Evolutionary conservation across 2,797 vertebrate genomes (phyloP).

Genomic region (Rhyacichthys aspro): DNA sequence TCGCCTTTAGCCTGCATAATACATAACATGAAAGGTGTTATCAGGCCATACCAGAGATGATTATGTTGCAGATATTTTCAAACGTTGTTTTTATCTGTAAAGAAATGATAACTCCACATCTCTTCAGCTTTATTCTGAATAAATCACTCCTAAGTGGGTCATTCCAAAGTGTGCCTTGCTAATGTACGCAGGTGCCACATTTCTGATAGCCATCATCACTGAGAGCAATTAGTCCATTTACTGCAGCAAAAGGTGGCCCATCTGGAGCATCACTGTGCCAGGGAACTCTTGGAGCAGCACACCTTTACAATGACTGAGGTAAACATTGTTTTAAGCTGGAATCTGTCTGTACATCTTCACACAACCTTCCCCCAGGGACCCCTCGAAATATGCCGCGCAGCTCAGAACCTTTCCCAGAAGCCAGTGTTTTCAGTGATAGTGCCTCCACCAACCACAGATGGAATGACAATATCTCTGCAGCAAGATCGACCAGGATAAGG

Average conservation of each 20-base stretch:
- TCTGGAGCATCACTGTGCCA: constrained; percentile 58
- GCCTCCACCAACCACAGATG: constrained; percentile 34
- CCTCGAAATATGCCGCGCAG: constrained; percentile 24
- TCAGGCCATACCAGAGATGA: constrained; percentile 18
- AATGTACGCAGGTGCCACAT: constrained; percentile 52
- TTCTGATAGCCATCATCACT: constrained; percentile 48
- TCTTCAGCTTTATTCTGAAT: constrained; percentile 3
- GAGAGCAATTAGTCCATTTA: constrained; percentile 57
- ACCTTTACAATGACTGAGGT: constrained; percentile 54
- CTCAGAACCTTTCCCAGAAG: constrained; percentile 38
- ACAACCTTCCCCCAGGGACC: constrained; percentile 46
- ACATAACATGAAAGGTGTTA: constrained; percentile 9
- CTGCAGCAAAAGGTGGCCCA: constrained; percentile 52
- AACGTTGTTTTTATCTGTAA: constrained; percentile 7
- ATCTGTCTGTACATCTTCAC: constrained; percentile 47
- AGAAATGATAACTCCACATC: constrained; percentile 3
- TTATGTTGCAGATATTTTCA: constrained; percentile 9
- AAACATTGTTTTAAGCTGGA: constrained; percentile 62
- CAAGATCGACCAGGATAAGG: constrained; percentile 13
- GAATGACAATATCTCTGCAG: constrained; percentile 36
- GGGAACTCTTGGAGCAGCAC: constrained; percentile 56
- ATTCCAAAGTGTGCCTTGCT: constrained; percentile 26
- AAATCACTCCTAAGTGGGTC: constrained; percentile 12
- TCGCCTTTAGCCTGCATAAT: constrained; percentile 12
- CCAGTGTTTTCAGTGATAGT: constrained; percentile 28